phyloP scores from a whole-genome alignment of 2,797 vertebrate species.

The Pelochelys cantorii region DNA sequence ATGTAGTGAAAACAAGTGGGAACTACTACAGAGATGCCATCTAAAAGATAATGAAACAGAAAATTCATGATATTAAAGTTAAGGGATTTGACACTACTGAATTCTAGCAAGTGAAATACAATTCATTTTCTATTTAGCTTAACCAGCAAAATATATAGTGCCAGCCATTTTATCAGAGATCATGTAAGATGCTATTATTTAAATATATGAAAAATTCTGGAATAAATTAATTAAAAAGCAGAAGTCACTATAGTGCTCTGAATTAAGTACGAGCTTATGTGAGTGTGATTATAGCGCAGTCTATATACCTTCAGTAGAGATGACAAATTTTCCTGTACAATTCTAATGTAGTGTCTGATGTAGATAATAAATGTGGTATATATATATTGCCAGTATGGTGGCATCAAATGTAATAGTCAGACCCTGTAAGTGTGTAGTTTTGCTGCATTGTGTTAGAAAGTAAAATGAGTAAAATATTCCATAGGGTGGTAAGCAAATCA shows the following conservation, averaged over 20 bases:
- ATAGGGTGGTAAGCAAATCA: too few relatives aligned
- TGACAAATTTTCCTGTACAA: background rate
- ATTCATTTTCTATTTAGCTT: rapidly evolving
- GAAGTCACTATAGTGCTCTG: background rate
- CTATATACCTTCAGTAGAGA: conserved; percentile 34
- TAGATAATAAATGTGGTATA: background rate
- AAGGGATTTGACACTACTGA: rapidly evolving
- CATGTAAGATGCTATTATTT: rapidly evolving
- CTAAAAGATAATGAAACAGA: rapidly evolving
- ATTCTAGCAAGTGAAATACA: rapidly evolving
- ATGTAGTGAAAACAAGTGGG: background rate
- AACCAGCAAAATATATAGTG: rapidly evolving
- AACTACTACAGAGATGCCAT: background rate
- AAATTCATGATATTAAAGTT: background rate
- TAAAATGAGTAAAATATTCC: background rate
- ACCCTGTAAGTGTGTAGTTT: rapidly evolving
- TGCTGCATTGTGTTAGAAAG: rapidly evolving
- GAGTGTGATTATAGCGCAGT: background rate
- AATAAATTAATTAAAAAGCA: rapidly evolving
- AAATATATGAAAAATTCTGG: rapidly evolving
- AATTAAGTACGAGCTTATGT: background rate
- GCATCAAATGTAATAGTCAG: background rate
- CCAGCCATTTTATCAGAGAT: rapidly evolving
- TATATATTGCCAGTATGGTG: background rate
- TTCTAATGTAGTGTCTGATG: background rate